Base-by-base conservation (phyloP, 2,888 invertebrate species). In the Cabera pusaria region DNA sequence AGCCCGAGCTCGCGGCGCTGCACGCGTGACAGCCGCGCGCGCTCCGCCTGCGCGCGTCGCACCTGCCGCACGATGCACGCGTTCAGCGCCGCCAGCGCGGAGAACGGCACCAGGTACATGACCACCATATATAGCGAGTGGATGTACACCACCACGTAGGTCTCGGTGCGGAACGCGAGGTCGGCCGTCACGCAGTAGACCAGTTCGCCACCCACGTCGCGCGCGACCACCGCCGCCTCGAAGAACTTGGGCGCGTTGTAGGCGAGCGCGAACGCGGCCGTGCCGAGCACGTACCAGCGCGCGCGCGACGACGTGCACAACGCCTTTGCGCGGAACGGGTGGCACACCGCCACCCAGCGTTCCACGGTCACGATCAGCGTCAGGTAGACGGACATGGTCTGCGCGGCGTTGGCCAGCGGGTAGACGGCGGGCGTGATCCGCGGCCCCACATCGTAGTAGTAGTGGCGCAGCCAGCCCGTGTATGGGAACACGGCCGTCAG, bases 61-160 rank as follows among this genome's bases (percentile, higher is more conserved):
- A 98, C 97, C 88, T 97, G 96, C 54, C 92, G 90, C 82, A 97
- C 97, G 66, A 99, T 98, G 73, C 96, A 94, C 38, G 94, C 92
- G 86, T 99, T 99, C 64, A 98, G 93, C 45, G 96, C 93, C 25
- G 97, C 96, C 56, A 98, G 90, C 47, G 95, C 93, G 35, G 94
- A 90, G 77, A 99, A 97, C 1, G 99, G 99, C 58, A 98, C 92
- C 59, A 97, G 92, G 80, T 98, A 98, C 92, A 98, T 96, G 61
- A 98, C 94, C 49, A 98, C 91, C 62, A 98, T 92, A 82, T 98
- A 98, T 85, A 97, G 91, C 95, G 98, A 98, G 72, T 97, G 95
- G 49, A 97, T 96, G 85, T 98, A 99, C 21, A 98, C 91, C 19
- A 93, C 92, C 41, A 95, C 93, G 85, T 98, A 98, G 0, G 92